Conservation (phyloP, 2,888 invertebrate genomes). For the Papilio demoleus region DNA sequence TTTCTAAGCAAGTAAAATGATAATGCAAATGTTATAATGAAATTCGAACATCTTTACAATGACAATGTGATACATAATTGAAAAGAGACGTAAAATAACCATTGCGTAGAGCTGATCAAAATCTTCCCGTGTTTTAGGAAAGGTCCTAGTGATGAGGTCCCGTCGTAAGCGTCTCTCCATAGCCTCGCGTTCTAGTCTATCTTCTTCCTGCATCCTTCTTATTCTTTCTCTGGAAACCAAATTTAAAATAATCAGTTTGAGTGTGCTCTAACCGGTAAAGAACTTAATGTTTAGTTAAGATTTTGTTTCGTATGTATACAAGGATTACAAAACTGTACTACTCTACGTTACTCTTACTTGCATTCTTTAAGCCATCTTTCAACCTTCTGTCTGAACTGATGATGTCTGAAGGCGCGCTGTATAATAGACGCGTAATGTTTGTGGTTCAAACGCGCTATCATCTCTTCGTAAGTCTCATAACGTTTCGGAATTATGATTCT, state of each 20-base stretch:
- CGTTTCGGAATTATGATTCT: conserved; percentile 83
- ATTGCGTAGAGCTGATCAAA: conserved; percentile 89
- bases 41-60: neutral
- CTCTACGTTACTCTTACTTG: conserved; percentile 56
- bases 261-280: too few species aligned
- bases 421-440: conserved; percentile 84
- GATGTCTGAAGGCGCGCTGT: conserved; percentile 85
- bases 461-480: conserved; percentile 87
- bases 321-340: neutral
- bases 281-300: too few species aligned
- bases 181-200: conserved; percentile 78
- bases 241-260: neutral
- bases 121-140: conserved; percentile 87
- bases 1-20: too few species aligned
- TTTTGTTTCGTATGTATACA: too few species aligned
- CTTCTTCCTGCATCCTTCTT: conserved; percentile 81
- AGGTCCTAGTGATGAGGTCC: conserved; percentile 86
- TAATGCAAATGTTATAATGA: too few species aligned
- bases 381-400: conserved; percentile 77
- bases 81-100: conserved; percentile 55
- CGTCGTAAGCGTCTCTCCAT: conserved; percentile 79
- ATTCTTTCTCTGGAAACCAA: conserved; percentile 65
- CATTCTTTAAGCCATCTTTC: conserved; percentile 69
- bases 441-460: conserved; percentile 82
- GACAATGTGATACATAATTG: neutral